Base-by-base conservation (phyloP, 2,113 vertebrate species). In the Notiomystis cincta region DNA sequence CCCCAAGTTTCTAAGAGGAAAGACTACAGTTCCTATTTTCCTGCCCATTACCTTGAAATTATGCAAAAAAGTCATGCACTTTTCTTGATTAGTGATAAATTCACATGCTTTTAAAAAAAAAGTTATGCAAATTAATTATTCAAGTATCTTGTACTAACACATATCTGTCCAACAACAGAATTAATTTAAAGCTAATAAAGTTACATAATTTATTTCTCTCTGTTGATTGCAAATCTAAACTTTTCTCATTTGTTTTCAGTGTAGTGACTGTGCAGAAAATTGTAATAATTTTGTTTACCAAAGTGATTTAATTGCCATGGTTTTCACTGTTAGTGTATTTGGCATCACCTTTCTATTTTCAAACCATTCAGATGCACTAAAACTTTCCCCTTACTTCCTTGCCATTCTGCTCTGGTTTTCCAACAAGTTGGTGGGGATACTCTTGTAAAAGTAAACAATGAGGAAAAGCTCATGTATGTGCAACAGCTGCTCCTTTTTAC, bases 201-300 rank as follows among this genome's bases (percentile, higher is more conserved):
- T 65, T 72, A 31, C 25, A n/a, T 38, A 14, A 45, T 85, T 87
- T 89, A 10, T 58, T 78, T 77, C 87, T 81, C 76, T 70, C 17
- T 70, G 40, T 87, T 82, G 48, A 76, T 93, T 84, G n/a, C 10
- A 79, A 84, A 72, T 21, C 37, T 84, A 50, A 91, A 83, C 25
- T 94, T 92, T 92, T 82, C 25, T 90, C 33, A 62, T 83, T 95
- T 95, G 40, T 64, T 95, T 87, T 66, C 70, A 89, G 4, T 62
- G 42, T 62, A 80, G 12, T 8, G 14, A 76, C 25, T 64, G 37
- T 91, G 61, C 37, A 95, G 81, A 96, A 88, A 72, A 93, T 56
- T 9, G 13, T 64, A 83, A 47, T 94, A 85, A 93, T 92, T 94
- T 38, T 80, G 20, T 95, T 96, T 61, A 84, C 23, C 51, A 50